These are phyloP conservation scores for Drosophila setifemur DNA, from an alignment of 1,140 invertebrate species.

Conservation along the genomic window DNA sequence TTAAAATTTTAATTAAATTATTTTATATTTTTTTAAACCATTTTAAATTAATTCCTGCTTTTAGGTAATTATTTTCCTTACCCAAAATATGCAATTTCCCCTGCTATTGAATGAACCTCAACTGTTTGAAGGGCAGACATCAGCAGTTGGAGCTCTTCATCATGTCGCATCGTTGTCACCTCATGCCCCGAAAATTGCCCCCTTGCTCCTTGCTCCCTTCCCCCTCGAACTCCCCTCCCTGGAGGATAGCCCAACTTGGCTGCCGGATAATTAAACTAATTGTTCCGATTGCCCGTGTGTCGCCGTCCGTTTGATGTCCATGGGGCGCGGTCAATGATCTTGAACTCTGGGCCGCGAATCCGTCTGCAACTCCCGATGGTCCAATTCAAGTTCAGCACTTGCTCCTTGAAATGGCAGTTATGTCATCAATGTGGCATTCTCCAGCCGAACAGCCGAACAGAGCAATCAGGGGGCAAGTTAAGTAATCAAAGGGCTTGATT, in stretches of 20 bases:
- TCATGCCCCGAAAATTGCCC: constrained; percentile 67
- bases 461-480: constrained; percentile 49
- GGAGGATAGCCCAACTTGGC: no score
- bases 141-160: constrained; percentile 51
- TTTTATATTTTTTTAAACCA: neutral
- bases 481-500: constrained; percentile 70
- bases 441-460: neutral
- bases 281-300: constrained; percentile 48
- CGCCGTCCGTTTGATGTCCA: constrained; percentile 53
- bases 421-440: constrained; percentile 69
- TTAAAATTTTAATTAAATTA: no score
- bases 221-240: neutral
- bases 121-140: neutral
- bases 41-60: neutral
- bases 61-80: neutral
- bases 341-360: constrained; percentile 16
- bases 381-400: constrained; percentile 76
- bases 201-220: no score
- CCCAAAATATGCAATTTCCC: no score
- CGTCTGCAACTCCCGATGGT: constrained; percentile 56
- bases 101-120: neutral
- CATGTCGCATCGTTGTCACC: constrained; percentile 79
- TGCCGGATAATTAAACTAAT: constrained; percentile 79
- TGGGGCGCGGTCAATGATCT: constrained; percentile 64
- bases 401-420: constrained; percentile 71